Conservation (phyloP, 2,797 vertebrate species). For the Enteromius afrohamiltoni region DNA sequence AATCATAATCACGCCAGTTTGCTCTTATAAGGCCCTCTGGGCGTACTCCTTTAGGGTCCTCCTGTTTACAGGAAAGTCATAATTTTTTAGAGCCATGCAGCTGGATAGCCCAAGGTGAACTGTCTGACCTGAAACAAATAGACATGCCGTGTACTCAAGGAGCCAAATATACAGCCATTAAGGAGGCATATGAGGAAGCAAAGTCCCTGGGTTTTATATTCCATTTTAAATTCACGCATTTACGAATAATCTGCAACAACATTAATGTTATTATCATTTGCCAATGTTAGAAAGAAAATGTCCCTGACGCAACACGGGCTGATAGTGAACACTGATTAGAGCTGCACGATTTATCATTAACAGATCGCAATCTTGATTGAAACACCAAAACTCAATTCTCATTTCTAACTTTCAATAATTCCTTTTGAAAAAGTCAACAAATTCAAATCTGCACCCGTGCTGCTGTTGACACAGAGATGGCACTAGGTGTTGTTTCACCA, state of each 20-base stretch:
- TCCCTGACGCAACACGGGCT: background rate
- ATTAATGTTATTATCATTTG: background rate
- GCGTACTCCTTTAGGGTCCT: constrained; percentile 16
- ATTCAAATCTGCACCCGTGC: too few relatives aligned
- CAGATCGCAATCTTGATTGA: too few relatives aligned
- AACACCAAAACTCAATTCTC: too few relatives aligned
- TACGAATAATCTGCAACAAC: background rate
- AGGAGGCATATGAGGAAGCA: background rate
- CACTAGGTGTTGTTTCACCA: too few relatives aligned
- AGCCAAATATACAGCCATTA: constrained; percentile 25
- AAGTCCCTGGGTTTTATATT: background rate
- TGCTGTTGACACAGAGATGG: too few relatives aligned
- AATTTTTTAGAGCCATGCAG: constrained; percentile 13
- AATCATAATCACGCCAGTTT: constrained; percentile 42
- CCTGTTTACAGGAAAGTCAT: constrained; percentile 30
- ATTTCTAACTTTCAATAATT: too few relatives aligned
- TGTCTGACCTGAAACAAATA: constrained; percentile 28
- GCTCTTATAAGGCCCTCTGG: constrained; percentile 1
- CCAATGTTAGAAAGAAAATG: background rate
- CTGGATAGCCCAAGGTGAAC: constrained; percentile 37
- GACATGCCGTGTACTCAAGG: constrained; percentile 12
- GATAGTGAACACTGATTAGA: background rate
- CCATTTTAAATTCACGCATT: background rate
- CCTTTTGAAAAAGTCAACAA: too few relatives aligned
- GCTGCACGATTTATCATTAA: too few relatives aligned